Percentiles rank a stretch among this genome's conserved stretches.
Conservation (phyloP, 2,113 vertebrate genomes). For the Phaetusa simplex region DNA sequence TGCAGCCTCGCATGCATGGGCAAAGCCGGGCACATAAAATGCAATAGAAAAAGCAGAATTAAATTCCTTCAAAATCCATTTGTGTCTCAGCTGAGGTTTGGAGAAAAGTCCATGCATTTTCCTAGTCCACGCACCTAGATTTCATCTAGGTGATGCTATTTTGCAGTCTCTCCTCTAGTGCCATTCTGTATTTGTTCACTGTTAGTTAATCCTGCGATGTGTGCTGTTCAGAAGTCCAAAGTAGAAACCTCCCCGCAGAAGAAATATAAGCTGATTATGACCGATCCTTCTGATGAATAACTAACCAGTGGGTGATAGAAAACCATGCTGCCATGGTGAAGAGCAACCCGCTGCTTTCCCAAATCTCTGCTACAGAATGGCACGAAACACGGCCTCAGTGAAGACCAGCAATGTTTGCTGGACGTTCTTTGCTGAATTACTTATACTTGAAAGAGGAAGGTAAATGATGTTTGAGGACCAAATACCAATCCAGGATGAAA, state of each 20-base stretch:
- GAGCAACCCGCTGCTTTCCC: neutral
- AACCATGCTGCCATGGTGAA: neutral
- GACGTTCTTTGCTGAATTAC: neutral
- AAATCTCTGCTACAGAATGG: neutral
- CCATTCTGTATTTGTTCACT: neutral
- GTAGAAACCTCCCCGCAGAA: neutral
- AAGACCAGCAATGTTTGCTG: neutral
- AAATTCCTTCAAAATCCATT: neutral
- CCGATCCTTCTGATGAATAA: neutral
- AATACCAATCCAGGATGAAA: neutral
- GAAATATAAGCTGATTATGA: neutral
- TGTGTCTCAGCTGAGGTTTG: neutral
- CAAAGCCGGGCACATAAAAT: neutral
- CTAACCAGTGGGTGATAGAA: neutral
- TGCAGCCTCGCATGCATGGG: neutral
- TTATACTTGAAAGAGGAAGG: neutral
- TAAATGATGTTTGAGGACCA: neutral
- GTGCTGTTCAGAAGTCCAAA: neutral
- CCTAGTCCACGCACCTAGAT: neutral
- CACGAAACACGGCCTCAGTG: fast-evolving
- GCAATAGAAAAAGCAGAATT: neutral
- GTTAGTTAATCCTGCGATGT: neutral
- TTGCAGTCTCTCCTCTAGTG: neutral
- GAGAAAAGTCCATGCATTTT: neutral
- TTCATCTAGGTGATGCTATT: neutral